Conservation (phyloP, 1,140 invertebrate genomes). For the Halictus rubicundus region DNA sequence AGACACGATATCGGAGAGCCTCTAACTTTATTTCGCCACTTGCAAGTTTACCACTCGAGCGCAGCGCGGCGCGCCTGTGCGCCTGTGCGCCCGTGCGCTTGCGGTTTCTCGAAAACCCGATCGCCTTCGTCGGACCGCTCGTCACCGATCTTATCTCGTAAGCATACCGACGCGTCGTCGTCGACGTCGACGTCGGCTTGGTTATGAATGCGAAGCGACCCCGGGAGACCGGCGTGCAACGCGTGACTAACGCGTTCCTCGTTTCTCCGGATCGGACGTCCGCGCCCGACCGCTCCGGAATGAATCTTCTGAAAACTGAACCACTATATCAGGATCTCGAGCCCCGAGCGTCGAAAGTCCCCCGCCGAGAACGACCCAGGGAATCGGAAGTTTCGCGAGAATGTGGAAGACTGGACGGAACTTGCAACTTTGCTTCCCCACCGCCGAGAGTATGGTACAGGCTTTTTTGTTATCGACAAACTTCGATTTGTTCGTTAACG, state of each 20-base stretch:
- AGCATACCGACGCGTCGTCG: not conserved
- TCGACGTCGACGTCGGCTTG: not conserved
- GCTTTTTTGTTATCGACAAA: not conserved
- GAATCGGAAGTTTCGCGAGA: not conserved
- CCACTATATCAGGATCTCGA: not conserved
- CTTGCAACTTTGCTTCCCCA: not conserved
- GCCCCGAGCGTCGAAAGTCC: not conserved
- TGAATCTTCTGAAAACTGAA: not conserved
- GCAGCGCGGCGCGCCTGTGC: slow-evolving; percentile 7
- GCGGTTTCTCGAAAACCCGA: not conserved
- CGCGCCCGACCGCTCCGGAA: not conserved
- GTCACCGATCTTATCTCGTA: slow-evolving; percentile 13
- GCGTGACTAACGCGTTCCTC: slow-evolving; percentile 35
- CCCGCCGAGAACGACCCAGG: too few relatives aligned
- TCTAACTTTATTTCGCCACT: slow-evolving; percentile 79
- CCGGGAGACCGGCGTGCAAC: not conserved
- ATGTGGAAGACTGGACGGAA: not conserved
- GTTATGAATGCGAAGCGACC: slow-evolving; percentile 34
- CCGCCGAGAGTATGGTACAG: too few relatives aligned
- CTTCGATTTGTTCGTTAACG: not conserved
- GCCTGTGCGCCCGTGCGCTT: slow-evolving; percentile 2
- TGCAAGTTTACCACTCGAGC: slow-evolving; percentile 77
- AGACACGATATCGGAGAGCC: slow-evolving; percentile 70
- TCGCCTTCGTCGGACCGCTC: not conserved
- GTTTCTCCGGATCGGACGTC: not conserved